These are phyloP conservation scores for Papilio polyxenes DNA, from an alignment of 1,140 invertebrate genomes.

Conservation along the genomic window DNA sequence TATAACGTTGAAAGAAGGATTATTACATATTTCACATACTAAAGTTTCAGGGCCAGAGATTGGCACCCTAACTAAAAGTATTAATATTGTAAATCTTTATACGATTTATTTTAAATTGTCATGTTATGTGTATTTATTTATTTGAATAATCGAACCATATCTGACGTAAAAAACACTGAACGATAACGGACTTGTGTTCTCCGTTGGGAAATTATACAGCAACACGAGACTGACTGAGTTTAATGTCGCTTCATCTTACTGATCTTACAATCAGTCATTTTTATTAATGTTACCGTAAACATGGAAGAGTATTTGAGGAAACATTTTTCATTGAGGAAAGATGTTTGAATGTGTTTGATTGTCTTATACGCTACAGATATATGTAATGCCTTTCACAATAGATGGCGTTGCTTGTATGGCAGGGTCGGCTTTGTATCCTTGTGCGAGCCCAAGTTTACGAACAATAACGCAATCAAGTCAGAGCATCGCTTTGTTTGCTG, in stretches of 20 bases:
- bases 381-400: background rate
- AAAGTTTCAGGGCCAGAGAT: too few species aligned
- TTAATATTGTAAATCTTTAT: too few species aligned
- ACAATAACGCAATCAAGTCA: slow-evolving; percentile 8
- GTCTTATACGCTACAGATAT: background rate
- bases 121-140: background rate
- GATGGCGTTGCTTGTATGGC: background rate
- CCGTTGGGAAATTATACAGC: background rate
- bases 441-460: background rate
- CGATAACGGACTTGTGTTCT: background rate
- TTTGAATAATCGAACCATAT: background rate
- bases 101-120: too few species aligned
- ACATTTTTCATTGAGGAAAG: too few species aligned
- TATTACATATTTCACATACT: too few species aligned
- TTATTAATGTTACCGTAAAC: background rate
- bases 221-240: background rate
- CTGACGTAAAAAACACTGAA: background rate
- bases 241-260: background rate
- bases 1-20: too few species aligned
- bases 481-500: slow-evolving; percentile 12
- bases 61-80: too few species aligned
- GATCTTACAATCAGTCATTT: background rate
- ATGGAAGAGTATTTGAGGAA: too few species aligned
- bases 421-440: background rate
- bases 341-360: background rate